Evolutionary conservation across 2,113 vertebrate genomes (phyloP).

Genomic region (Conger conger): DNA sequence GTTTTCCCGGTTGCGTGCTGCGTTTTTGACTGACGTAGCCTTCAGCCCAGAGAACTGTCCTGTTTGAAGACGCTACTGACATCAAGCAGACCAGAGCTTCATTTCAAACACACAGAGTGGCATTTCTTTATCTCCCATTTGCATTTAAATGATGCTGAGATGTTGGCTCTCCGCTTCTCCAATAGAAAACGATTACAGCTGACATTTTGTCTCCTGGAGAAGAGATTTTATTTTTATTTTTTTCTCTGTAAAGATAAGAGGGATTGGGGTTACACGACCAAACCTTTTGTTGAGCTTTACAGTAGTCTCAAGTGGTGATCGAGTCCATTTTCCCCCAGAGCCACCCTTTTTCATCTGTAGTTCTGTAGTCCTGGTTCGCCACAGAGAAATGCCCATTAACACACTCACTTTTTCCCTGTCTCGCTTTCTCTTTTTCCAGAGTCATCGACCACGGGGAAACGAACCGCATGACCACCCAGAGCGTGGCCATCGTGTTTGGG

Average conservation of each 20-base stretch:
- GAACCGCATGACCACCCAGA: conserved; percentile 94
- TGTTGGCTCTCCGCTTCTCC: not conserved
- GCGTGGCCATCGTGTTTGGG: conserved; percentile 93
- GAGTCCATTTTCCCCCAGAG: not conserved
- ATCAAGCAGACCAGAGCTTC: not conserved
- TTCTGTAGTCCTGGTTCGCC: not conserved
- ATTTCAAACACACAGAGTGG: not conserved
- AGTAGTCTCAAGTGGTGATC: not conserved
- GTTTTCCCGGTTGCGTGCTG: not conserved
- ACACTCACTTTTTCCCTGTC: not conserved
- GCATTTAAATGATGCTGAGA: conserved; percentile 21
- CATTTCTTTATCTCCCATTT: not conserved
- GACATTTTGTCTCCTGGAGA: conserved; percentile 7
- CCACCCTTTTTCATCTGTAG: too few relatives aligned
- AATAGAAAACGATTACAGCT: conserved; percentile 2
- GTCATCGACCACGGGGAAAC: conserved; percentile 88
- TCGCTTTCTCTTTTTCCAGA: conserved; percentile 59
- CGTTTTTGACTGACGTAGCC: not conserved
- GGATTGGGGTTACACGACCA: not conserved
- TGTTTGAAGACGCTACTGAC: not conserved
- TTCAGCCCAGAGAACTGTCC: not conserved
- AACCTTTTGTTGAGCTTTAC: not conserved
- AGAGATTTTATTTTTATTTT: not conserved
- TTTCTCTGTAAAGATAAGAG: not conserved
- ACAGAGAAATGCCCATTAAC: not conserved